Evolutionary conservation across 2,888 invertebrate genomes (phyloP).

Genomic region (Operophtera brumata): DNA sequence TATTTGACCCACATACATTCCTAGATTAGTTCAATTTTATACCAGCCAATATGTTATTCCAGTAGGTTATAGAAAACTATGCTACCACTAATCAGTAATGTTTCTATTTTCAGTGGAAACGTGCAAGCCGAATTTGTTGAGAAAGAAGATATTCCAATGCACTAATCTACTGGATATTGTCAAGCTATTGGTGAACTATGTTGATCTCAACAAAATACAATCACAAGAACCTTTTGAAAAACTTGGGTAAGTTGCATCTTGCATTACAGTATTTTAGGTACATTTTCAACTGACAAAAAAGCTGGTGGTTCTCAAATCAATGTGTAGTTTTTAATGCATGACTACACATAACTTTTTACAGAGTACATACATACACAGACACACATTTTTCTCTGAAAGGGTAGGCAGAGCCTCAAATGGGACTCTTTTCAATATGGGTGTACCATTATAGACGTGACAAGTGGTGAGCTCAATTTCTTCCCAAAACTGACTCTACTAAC

Average conservation of each 20-base stretch:
- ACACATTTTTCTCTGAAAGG: no score
- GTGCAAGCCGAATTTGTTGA: conserved; percentile 62
- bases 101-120: conserved; percentile 64
- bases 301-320: no score
- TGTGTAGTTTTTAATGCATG: no score
- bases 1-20: neutral
- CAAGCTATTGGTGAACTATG: conserved; percentile 56
- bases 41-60: neutral
- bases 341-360: no score
- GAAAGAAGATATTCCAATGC: conserved; percentile 65
- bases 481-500: no score
- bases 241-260: conserved; percentile 41
- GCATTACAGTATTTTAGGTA: no score
- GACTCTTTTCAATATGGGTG: no score
- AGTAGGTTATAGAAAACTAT: neutral
- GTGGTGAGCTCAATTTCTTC: no score
- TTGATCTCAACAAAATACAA: conserved; percentile 61
- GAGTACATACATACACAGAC: no score
- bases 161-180: conserved; percentile 66
- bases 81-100: neutral
- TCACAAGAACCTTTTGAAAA: conserved; percentile 45
- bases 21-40: neutral
- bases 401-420: no score
- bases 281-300: no score
- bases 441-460: no score